Conservation (phyloP, 2,113 vertebrate genomes). For the Hippocampus mohnikei region DNA sequence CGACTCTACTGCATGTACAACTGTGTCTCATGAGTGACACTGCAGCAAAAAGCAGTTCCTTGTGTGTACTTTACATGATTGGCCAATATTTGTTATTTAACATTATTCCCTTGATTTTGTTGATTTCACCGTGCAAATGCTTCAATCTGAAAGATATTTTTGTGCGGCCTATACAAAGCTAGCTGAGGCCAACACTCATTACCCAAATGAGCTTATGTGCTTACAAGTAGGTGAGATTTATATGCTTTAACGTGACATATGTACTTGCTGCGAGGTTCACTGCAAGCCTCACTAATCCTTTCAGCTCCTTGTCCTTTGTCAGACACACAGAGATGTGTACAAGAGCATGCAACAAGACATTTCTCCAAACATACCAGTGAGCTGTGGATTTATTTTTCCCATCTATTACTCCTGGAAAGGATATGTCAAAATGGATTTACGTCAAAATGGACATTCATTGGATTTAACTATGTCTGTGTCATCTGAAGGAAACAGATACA, state of each 20-base stretch:
- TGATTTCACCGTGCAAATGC: neutral
- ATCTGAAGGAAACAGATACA: constrained; percentile 62
- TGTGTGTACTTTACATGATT: neutral
- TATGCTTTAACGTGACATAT: constrained; percentile 78
- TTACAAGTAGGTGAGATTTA: constrained; percentile 71
- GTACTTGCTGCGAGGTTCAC: constrained; percentile 72
- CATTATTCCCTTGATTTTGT: neutral
- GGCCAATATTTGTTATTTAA: neutral
- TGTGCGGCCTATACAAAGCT: constrained; percentile 64
- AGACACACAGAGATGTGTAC: constrained; percentile 44
- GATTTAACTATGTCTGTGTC: constrained; percentile 28
- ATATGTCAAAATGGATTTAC: constrained; percentile 50
- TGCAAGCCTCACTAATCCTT: constrained; percentile 77
- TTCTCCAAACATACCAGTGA: constrained; percentile 35
- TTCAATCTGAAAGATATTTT: constrained; percentile 26
- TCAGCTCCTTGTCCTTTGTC: constrained; percentile 61
- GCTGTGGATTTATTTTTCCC: constrained; percentile 42
- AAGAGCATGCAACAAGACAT: constrained; percentile 10
- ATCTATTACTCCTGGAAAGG: constrained; percentile 15
- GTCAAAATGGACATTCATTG: constrained; percentile 14
- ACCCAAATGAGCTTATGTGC: constrained; percentile 88
- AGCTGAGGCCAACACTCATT: constrained; percentile 71
- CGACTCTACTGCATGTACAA: neutral
- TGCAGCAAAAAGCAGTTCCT: neutral
- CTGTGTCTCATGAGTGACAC: neutral